Conservation (phyloP, 1,140 invertebrate species). For the Stegodyphus dumicola region DNA sequence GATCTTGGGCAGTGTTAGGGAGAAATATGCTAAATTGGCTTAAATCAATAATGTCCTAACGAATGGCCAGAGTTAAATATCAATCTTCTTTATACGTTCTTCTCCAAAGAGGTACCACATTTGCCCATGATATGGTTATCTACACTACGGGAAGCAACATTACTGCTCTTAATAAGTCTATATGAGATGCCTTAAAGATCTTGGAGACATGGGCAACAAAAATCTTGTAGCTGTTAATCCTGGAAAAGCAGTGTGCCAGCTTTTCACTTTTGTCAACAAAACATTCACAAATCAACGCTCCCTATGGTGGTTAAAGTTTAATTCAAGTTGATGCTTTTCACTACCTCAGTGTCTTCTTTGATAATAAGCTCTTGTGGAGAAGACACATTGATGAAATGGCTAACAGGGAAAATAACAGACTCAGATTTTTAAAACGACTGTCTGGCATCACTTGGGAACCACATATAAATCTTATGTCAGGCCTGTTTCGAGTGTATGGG, state of each 20-base stretch:
- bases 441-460: slow-evolving; percentile 21
- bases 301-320: not conserved
- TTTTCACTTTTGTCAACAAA: slow-evolving; percentile 23
- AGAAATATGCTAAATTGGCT: slow-evolving; percentile 30
- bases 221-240: slow-evolving; percentile 18
- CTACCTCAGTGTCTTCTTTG: slow-evolving; percentile 12
- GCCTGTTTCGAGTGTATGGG: slow-evolving; percentile 15
- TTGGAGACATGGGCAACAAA: not conserved
- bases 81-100: slow-evolving; percentile 10
- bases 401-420: slow-evolving; percentile 12
- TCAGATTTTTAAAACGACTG: slow-evolving; percentile 8
- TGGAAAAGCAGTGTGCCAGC: slow-evolving; percentile 11
- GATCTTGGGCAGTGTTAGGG: not conserved
- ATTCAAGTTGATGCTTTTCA: slow-evolving; percentile 3
- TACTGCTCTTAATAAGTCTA: slow-evolving; percentile 8
- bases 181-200: slow-evolving; percentile 3
- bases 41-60: slow-evolving; percentile 9
- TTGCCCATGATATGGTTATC: slow-evolving; percentile 30
- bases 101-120: slow-evolving; percentile 11
- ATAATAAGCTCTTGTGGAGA: slow-evolving; percentile 35
- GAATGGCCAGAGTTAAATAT: slow-evolving; percentile 22
- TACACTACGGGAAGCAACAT: slow-evolving; percentile 14
- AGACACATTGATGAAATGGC: slow-evolving; percentile 1
- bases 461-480: slow-evolving; percentile 1
- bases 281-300: not conserved